phyloP scores from a whole-genome alignment of 2,113 vertebrate species.

The Rafetus swinhoei region DNA sequence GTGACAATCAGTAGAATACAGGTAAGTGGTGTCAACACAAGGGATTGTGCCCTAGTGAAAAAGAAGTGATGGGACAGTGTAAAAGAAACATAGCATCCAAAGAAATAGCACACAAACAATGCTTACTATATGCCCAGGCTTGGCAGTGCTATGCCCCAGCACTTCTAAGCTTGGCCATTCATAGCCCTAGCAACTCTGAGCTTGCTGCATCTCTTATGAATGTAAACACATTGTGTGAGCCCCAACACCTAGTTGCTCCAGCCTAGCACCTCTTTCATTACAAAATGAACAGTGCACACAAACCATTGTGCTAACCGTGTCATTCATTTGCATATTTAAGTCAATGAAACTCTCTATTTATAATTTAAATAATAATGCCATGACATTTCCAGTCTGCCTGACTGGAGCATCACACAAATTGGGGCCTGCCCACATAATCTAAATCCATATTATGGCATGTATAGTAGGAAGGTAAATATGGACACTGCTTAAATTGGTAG shows the following conservation, averaged over 20 bases:
- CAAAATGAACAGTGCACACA: too few relatives aligned
- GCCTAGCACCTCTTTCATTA: too few relatives aligned
- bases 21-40: neutral
- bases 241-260: too few relatives aligned
- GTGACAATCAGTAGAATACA: accelerated
- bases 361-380: accelerated
- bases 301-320: neutral
- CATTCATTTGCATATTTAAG: too few relatives aligned
- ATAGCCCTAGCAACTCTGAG: too few relatives aligned
- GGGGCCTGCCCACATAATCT: neutral
- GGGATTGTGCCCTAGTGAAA: neutral
- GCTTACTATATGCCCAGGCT: too few relatives aligned
- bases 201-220: too few relatives aligned
- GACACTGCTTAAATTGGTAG: accelerated
- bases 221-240: too few relatives aligned
- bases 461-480: neutral
- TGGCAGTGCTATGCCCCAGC: too few relatives aligned
- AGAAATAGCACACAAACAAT: accelerated
- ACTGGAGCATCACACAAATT: neutral
- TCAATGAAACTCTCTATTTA: neutral
- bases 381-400: neutral
- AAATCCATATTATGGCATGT: neutral
- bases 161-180: too few relatives aligned
- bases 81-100: neutral
- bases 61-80: neutral